phyloP scores from a whole-genome alignment of 2,888 invertebrate species.

The Rhabditophanes sp. region DNA sequence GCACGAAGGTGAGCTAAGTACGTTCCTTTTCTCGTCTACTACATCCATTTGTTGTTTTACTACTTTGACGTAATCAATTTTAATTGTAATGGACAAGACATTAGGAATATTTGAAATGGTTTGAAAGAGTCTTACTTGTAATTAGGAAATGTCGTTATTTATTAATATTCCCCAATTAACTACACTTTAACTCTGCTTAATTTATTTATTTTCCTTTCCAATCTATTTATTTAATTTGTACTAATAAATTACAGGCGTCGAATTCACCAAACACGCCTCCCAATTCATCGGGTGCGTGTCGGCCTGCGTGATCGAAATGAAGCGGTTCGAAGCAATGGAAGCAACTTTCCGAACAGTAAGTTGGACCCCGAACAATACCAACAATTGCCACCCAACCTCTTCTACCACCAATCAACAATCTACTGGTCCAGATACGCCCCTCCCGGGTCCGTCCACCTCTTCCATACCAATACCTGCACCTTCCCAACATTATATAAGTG shows the following conservation, averaged over 20 bases:
- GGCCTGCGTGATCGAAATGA: constrained; percentile 39
- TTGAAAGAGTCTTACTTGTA: too few species aligned
- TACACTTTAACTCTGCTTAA: constrained; percentile 2
- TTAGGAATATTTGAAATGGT: too few species aligned
- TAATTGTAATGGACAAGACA: too few species aligned
- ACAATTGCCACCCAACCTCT: too few species aligned
- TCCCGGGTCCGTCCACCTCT: constrained; percentile 10
- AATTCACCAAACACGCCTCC: constrained; percentile 40
- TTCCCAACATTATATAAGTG: constrained; percentile 18
- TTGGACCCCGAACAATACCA: constrained; percentile 3
- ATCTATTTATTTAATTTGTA: constrained; percentile 2
- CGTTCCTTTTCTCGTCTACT: too few species aligned
- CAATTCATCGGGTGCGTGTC: constrained; percentile 42
- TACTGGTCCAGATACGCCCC: too few species aligned
- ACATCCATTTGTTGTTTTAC: too few species aligned
- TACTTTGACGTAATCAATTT: too few species aligned
- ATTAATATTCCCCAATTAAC: too few species aligned
- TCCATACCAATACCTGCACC: constrained; percentile 1
- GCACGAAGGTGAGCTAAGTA: constrained; percentile 24
- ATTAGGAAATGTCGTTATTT: too few species aligned
- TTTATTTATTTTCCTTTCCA: not conserved
- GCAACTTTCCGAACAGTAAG: constrained; percentile 10
- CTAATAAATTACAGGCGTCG: constrained; percentile 20
- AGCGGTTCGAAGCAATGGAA: constrained; percentile 34
- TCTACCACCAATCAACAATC: too few species aligned